These are phyloP conservation scores for Phycodurus eques DNA, from an alignment of 2,113 vertebrate genomes.

Conservation along the genomic window DNA sequence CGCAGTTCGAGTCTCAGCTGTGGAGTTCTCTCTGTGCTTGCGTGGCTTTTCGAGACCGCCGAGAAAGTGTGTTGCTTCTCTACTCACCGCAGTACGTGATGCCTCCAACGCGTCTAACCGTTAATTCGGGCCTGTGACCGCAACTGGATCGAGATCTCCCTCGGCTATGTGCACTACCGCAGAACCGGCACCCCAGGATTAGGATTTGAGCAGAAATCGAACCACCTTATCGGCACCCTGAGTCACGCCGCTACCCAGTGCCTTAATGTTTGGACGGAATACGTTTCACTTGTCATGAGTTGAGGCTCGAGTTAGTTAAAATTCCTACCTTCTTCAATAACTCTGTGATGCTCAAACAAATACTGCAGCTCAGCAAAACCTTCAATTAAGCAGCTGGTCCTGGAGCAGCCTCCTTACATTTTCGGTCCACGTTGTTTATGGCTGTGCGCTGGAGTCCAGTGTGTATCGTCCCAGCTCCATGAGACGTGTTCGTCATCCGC, in stretches of 20 bases:
- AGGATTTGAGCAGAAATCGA: background rate
- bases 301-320: background rate
- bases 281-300: background rate
- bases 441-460: slow-evolving; percentile 58
- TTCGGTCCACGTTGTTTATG: slow-evolving; percentile 26
- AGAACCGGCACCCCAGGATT: too few species aligned
- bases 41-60: too few species aligned
- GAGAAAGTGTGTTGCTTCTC: too few species aligned
- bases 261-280: background rate
- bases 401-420: slow-evolving; percentile 38
- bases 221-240: background rate
- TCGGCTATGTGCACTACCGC: too few species aligned
- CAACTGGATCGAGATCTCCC: too few species aligned
- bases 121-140: too few species aligned
- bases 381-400: slow-evolving; percentile 39
- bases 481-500: slow-evolving; percentile 47
- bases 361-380: slow-evolving; percentile 25
- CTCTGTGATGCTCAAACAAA: slow-evolving; percentile 10
- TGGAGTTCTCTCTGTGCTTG: too few species aligned
- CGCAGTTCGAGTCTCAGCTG: too few species aligned
- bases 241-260: background rate
- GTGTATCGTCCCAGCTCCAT: slow-evolving; percentile 70
- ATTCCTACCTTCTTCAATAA: slow-evolving; percentile 19
- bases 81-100: too few species aligned
- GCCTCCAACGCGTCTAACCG: too few species aligned